Evolutionary conservation across 2,888 invertebrate species (phyloP).

Genomic region (Pseudolycoriella hygida): DNA sequence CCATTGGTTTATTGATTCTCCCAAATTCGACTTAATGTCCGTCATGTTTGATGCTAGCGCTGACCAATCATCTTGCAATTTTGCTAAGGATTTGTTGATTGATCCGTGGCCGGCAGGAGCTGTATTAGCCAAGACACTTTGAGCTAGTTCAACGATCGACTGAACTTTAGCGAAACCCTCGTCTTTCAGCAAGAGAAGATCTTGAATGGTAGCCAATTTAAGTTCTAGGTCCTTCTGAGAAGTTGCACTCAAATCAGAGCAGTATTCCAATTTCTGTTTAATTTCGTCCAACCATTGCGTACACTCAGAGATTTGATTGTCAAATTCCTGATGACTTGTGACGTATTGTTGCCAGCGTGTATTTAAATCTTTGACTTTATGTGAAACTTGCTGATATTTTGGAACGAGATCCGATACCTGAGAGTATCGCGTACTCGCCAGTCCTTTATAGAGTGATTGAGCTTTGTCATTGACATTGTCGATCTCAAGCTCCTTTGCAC

Average conservation of each 20-base stretch:
- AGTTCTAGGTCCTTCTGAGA: conserved; percentile 73
- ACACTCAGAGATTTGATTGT: conserved; percentile 61
- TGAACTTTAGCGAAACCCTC: conserved; percentile 79
- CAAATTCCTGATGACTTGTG: conserved; percentile 71
- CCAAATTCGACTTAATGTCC: conserved; percentile 72
- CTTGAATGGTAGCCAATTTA: conserved; percentile 70
- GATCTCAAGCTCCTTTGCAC: conserved; percentile 81
- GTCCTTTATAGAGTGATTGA: conserved; percentile 62
- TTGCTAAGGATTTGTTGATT: conserved; percentile 66
- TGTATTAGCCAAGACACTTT: conserved; percentile 79
- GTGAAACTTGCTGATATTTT: conserved; percentile 78
- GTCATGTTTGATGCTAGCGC: conserved; percentile 71
- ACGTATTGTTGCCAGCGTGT: conserved; percentile 87
- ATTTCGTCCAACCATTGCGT: conserved; percentile 70
- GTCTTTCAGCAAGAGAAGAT: conserved; percentile 76
- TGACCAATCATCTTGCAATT: conserved; percentile 83
- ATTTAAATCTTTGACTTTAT: conserved; percentile 80
- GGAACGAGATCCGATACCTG: conserved; percentile 81
- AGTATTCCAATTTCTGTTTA: conserved; percentile 68
- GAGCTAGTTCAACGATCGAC: conserved; percentile 75
- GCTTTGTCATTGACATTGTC: conserved; percentile 84
- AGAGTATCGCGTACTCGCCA: conserved; percentile 53
- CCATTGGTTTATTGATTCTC: conserved; percentile 83
- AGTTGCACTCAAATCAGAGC: conserved; percentile 62
- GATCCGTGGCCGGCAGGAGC: conserved; percentile 73